Conservation (phyloP, 2,888 invertebrate species). For the Tanypteryx hageni region DNA sequence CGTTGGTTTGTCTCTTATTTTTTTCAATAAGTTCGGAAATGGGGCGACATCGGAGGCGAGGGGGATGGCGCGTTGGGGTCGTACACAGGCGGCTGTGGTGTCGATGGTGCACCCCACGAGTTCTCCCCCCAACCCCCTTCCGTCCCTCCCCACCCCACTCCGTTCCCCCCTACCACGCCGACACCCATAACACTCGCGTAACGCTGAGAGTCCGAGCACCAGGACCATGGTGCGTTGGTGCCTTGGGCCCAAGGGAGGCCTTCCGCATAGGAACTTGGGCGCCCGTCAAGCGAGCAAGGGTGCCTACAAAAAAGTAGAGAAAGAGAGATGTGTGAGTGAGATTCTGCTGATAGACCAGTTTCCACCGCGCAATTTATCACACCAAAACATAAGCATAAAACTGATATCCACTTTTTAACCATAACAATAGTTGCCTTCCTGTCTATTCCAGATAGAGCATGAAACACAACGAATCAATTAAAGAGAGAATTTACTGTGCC, state of each 20-base stretch:
- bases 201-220: conserved; percentile 54
- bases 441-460: too few relatives aligned
- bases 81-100: neutral
- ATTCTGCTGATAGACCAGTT: too few relatives aligned
- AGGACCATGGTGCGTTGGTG: conserved; percentile 62
- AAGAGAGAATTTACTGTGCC: too few relatives aligned
- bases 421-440: too few relatives aligned
- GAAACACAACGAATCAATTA: too few relatives aligned
- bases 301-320: neutral
- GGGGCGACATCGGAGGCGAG: neutral
- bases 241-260: conserved; percentile 62
- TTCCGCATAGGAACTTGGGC: conserved; percentile 63
- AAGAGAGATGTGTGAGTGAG: neutral
- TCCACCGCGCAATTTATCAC: too few relatives aligned
- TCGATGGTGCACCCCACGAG: neutral
- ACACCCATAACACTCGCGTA: conserved; percentile 28
- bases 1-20: neutral
- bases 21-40: conserved; percentile 5
- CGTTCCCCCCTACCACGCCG: conserved; percentile 10
- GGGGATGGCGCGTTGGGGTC: neutral
- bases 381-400: too few relatives aligned
- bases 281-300: conserved; percentile 58
- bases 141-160: neutral
- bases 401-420: too few relatives aligned
- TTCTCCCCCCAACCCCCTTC: neutral